Base-by-base conservation (phyloP, 1,140 invertebrate species). In the Sitophilus oryzae region DNA sequence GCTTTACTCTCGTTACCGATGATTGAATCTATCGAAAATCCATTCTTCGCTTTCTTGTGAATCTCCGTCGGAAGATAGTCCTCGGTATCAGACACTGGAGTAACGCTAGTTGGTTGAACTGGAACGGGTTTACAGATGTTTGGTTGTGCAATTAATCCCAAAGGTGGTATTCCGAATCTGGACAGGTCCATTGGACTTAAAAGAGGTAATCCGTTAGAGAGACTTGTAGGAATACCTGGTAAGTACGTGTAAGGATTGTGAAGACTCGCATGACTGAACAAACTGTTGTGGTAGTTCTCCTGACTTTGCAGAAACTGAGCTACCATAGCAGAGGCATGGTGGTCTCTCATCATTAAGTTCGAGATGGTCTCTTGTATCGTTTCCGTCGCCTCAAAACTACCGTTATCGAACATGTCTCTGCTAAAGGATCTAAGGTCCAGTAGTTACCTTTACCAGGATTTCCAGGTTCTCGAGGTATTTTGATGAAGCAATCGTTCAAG, bases 391-490 rank as follows among this genome's bases (percentile, higher is more conserved):
- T 99, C 76, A 68, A 99, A 99, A 67, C 91, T 95, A 0, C 97
- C 97, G 71, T 99, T 99, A 69, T 99, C 96, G 67, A 99, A 99
- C 97, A 99, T 99, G 67, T 98, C 93, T 68, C 93, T 1, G 91
- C 91, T 49, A 93, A 75, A 0, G 96, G 96, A 74, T 99, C 95
- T 40, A 99, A 72, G 0, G 94, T 96, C 96, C 96, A 99, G 73
- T 98, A 99, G 69, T 98, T 99, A 0, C 96, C 96, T 67, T 99
- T 99, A 0, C 95, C 95, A 0, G 97, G 96, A 70, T 99, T 98
- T 0, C 95, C 96, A 0, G 96, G 95, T 71, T 98, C 96, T 3
- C 96, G 77, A 0, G 96, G 93, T 38, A 99, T 95, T 75, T 99
- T 99, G 15, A 99, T 89, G 73, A 99, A 99, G 68, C 96, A 99